Conservation (phyloP, 2,113 vertebrate genomes). For the Salvelinus sp. region DNA sequence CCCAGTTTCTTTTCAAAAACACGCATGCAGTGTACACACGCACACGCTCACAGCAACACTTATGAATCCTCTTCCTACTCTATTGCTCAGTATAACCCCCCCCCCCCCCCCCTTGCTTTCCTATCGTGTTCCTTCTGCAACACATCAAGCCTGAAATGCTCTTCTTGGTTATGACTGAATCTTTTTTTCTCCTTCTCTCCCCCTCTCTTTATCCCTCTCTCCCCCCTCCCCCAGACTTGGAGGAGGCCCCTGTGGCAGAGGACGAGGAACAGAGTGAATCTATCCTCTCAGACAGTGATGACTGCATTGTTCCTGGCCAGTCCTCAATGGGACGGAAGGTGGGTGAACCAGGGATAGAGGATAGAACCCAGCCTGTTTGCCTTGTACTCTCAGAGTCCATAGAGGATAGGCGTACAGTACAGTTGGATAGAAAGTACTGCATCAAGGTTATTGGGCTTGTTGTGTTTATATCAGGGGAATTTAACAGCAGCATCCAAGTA, state of each 20-base stretch:
- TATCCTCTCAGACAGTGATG: conserved; percentile 81
- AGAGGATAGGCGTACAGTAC: conserved; percentile 3
- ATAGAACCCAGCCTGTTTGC: not conserved
- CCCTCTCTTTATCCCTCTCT: conserved; percentile 4
- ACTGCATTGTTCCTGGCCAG: conserved; percentile 77
- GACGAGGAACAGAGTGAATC: conserved; percentile 62
- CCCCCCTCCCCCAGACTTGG: conserved; percentile 39
- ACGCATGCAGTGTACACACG: too few relatives aligned
- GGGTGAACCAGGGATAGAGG: conserved; percentile 57
- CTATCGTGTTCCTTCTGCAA: too few relatives aligned
- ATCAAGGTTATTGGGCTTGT: conserved; percentile 27
- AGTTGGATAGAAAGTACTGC: conserved; percentile 8
- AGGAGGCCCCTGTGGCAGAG: conserved; percentile 34
- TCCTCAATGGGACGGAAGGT: conserved; percentile 62
- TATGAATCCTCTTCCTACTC: too few relatives aligned
- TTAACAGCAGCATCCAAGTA: too few relatives aligned
- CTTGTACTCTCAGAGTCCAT: not conserved
- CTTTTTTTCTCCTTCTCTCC: not conserved
- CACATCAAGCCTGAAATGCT: too few relatives aligned
- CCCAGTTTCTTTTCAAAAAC: too few relatives aligned
- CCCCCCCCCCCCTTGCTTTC: too few relatives aligned
- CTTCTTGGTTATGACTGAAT: too few relatives aligned
- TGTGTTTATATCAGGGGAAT: not conserved
- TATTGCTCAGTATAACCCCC: too few relatives aligned
- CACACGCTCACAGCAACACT: too few relatives aligned